Conservation (phyloP, 2,888 invertebrate genomes). For the Helleia helle region DNA sequence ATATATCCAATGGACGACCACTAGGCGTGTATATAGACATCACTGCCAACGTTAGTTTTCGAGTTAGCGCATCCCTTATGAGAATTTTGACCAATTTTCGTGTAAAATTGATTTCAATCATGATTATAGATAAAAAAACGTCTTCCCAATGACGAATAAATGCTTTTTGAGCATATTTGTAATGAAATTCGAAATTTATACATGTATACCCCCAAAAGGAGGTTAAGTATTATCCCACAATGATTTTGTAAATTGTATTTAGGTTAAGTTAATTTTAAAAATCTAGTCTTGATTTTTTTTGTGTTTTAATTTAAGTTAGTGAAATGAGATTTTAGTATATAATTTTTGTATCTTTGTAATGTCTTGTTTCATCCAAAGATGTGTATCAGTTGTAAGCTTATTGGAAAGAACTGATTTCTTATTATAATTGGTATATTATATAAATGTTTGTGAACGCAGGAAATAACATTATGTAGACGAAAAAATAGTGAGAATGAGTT, state of each 20-base stretch:
- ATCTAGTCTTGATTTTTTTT: constrained; percentile 61
- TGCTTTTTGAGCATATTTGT: not conserved
- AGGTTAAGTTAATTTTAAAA: constrained; percentile 38
- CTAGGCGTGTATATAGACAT: constrained; percentile 9
- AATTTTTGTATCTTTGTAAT: not conserved
- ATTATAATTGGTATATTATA: constrained; percentile 4
- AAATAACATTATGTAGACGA: too few relatives aligned
- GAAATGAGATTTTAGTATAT: constrained; percentile 25
- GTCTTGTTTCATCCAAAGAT: constrained; percentile 27
- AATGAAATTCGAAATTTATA: not conserved
- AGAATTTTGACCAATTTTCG: constrained; percentile 2
- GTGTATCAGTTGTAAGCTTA: constrained; percentile 21
- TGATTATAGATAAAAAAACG: not conserved
- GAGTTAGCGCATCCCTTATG: constrained; percentile 4
- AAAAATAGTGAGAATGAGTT: too few relatives aligned
- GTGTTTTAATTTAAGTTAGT: constrained; percentile 27
- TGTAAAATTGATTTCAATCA: not conserved
- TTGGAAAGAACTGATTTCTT: constrained; percentile 24
- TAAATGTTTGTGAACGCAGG: too few relatives aligned
- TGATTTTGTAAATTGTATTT: constrained; percentile 16
- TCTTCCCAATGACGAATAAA: not conserved
- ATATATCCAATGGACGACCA: not conserved
- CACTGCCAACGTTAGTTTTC: constrained; percentile 11
- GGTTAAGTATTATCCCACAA: constrained; percentile 5
- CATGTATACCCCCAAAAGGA: not conserved